phyloP scores from a whole-genome alignment of 2,113 vertebrate species.

The Bostrychus sinensis region DNA sequence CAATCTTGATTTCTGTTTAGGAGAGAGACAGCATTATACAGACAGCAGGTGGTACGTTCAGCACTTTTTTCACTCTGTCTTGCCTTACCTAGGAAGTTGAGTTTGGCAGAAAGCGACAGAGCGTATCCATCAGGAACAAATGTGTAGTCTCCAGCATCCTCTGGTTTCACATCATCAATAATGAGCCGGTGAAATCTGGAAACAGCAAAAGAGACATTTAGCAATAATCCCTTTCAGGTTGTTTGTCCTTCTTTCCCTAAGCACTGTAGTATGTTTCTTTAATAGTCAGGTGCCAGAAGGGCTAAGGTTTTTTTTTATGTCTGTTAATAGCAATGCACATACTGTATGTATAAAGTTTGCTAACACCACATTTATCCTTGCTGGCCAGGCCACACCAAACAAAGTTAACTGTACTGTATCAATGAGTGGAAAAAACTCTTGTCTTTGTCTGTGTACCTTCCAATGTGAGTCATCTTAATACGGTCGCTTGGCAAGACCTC shows the following conservation, averaged over 20 bases:
- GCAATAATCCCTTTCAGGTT: not conserved
- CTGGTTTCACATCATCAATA: constrained; percentile 84
- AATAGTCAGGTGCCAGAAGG: no score
- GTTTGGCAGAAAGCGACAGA: constrained; percentile 89
- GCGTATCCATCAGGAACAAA: constrained; percentile 91
- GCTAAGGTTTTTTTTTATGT: no score
- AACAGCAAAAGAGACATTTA: constrained; percentile 8
- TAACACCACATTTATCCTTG: no score
- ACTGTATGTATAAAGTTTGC: no score
- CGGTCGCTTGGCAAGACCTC: constrained; percentile 86
- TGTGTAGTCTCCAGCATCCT: constrained; percentile 90
- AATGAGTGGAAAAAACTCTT: not conserved
- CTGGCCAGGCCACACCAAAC: not conserved
- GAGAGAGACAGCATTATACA: constrained; percentile 18
- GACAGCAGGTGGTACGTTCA: constrained; percentile 15
- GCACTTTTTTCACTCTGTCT: constrained; percentile 15
- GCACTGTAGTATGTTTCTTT: not conserved
- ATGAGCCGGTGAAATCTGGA: constrained; percentile 84
- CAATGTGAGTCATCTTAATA: constrained; percentile 84
- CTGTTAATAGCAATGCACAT: no score
- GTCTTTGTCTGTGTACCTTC: constrained; percentile 77
- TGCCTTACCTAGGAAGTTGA: constrained; percentile 89
- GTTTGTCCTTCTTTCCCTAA: not conserved
- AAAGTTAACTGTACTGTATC: not conserved
- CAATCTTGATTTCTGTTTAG: constrained; percentile 90